Conservation (phyloP, 2,113 vertebrate species). For the Rhinolophus ferrumequinum region DNA sequence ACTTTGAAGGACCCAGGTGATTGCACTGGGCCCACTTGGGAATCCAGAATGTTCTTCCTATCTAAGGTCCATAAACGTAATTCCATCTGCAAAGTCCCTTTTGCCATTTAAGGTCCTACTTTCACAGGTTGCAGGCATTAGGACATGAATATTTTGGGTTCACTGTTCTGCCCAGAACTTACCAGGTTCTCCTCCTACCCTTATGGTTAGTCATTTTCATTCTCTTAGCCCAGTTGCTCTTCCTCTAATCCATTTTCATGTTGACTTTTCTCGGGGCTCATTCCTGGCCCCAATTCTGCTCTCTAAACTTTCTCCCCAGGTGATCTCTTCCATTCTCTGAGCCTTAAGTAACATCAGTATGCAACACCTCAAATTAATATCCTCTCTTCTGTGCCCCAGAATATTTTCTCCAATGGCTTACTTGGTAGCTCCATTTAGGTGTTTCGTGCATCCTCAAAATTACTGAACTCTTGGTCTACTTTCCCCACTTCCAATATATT, state of each 20-base stretch:
- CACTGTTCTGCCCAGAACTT: neutral
- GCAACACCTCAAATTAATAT: neutral
- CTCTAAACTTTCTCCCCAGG: neutral
- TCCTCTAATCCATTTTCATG: neutral
- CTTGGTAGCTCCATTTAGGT: neutral
- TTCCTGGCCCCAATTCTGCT: neutral
- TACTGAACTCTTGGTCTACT: conserved; percentile 17
- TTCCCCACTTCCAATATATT: neutral
- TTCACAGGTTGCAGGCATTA: neutral
- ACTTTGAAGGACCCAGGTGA: neutral
- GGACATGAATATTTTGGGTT: neutral
- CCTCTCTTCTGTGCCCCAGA: neutral
- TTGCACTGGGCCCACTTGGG: neutral
- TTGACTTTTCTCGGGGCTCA: conserved; percentile 37
- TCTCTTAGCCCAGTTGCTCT: neutral
- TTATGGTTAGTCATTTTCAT: neutral
- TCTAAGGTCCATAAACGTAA: neutral
- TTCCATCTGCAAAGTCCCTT: conserved; percentile 19
- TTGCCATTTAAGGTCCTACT: neutral
- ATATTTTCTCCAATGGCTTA: neutral
- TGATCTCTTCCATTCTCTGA: neutral
- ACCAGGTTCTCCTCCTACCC: neutral
- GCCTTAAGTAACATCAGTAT: neutral
- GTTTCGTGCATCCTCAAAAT: conserved; percentile 9
- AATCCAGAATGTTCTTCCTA: neutral